Evolutionary conservation across 53 echinoderm and acorn worm species (phyloP), one percentile per base, ranked within the genome.

Genomic region (Apostichopus leukothele): DNA sequence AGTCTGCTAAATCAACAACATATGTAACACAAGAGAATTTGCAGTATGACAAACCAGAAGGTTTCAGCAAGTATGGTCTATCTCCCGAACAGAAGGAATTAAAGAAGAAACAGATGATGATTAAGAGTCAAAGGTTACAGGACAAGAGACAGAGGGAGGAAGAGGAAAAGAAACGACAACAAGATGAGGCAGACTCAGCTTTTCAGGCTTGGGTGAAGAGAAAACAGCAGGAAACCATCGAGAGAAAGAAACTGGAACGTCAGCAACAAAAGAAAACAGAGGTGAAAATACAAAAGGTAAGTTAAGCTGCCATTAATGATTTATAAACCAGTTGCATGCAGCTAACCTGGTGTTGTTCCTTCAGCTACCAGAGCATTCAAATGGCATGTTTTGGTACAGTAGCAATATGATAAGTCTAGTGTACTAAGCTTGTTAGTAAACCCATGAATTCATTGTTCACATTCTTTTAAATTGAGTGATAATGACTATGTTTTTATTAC

Each of bases 121-220:
- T 94, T 8, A 93, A 76, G 86, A 88, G 84, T 81, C 93, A 96
- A 74, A 87, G 73, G 86, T 75, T 84, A 68, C 59, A 52, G 73
- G 94, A 96, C 78, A 91, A 94, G 74, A 83, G 88, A 74, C 89
- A 90, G 84, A 25, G 83, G 51, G 94, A 94, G 75, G 99, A 96
- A 63, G 89, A 94, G 89, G 91, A 94, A 79, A 91, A 88, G 54
- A 89, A 89, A 75, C 90, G 87, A 86, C 91, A 95, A 61, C 91
- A 92, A 20, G 96, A 96, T 75, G 90, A 94, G 74, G 89, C 92
- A 5, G 91, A 96, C 75, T 74, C 90, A 18, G 91, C 94, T 67
- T 98, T 96, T 79, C 93, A 96, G 86, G 96, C 94, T 5, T 98
- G 99, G 99, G 83, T 96, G 51, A 84, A 96, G 10, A 85, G 92